Evolutionary conservation across 2,888 invertebrate genomes (phyloP).

Genomic region (Netelia virgata): DNA sequence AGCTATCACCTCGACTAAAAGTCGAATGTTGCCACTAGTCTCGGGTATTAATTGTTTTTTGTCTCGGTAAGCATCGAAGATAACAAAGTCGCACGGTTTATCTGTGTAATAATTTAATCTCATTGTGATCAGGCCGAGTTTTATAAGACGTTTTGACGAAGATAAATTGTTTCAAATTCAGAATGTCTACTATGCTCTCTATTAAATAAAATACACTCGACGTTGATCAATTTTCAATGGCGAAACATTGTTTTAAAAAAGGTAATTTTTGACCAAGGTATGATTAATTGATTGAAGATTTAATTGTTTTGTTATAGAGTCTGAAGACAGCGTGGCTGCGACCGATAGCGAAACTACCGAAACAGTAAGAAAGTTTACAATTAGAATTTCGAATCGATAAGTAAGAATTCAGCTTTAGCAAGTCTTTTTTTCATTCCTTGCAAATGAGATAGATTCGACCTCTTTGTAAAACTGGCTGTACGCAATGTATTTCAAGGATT

Average conservation of each 20-base stretch:
- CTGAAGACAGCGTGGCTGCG: background rate
- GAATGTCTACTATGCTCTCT: background rate
- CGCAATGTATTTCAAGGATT: conserved; percentile 57
- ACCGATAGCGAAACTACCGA: conserved; percentile 36
- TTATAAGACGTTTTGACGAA: background rate
- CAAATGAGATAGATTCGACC: conserved; percentile 26
- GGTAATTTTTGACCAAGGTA: too few relatives aligned
- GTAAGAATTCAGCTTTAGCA: background rate
- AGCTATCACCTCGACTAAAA: too few relatives aligned
- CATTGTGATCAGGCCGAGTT: background rate
- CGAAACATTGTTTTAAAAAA: too few relatives aligned
- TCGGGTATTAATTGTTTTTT: background rate
- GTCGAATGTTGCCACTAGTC: background rate
- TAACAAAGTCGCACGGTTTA: background rate
- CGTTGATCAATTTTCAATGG: too few relatives aligned
- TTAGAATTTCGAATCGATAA: background rate
- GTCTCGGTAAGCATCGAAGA: background rate
- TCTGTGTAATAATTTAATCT: background rate
- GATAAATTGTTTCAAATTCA: background rate
- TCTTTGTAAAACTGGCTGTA: conserved; percentile 24
- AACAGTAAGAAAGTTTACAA: conserved; percentile 39
- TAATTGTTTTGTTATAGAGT: conserved; percentile 45
- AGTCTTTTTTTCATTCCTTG: background rate
- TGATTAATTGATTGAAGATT: background rate
- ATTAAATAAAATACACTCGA: background rate